A percentile compares a stretch with the other conserved stretches of the same genome.
These are phyloP conservation scores for Oscheius myriophilus DNA, from an alignment of 2,888 invertebrate species.

Conservation along the genomic window DNA sequence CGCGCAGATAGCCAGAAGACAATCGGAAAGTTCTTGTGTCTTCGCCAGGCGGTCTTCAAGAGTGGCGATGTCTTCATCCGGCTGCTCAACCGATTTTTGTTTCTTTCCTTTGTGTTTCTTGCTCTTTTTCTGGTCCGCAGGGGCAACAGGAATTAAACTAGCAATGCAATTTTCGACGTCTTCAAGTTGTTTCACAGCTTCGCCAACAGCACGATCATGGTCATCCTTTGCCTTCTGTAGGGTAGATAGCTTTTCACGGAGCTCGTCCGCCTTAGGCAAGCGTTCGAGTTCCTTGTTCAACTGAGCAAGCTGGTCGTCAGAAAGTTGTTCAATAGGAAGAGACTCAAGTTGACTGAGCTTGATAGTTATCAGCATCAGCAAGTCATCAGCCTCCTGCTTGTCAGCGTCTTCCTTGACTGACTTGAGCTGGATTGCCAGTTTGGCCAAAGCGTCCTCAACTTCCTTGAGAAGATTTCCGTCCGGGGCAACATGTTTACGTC, in stretches of 20 bases:
- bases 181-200: conserved; percentile 19
- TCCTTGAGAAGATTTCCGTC: conserved; percentile 30
- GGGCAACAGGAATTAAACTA: conserved; percentile 28
- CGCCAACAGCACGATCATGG: conserved; percentile 10
- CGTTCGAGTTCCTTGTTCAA: conserved; percentile 36
- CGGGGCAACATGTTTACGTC: conserved; percentile 41
- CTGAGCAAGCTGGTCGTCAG: conserved; percentile 20
- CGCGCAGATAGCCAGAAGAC: conserved; percentile 11
- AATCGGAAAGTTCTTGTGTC: conserved; percentile 13
- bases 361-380: conserved; percentile 37
- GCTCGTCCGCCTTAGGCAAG: conserved; percentile 40
- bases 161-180: conserved; percentile 36
- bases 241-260: conserved; percentile 36
- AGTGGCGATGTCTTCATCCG: conserved; percentile 9
- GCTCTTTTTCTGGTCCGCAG: conserved; percentile 30
- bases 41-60: conserved; percentile 20
- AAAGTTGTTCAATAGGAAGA: conserved; percentile 33
- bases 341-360: conserved; percentile 43
- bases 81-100: conserved; percentile 6
- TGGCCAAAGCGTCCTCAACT: conserved; percentile 34
- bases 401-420: conserved; percentile 40
- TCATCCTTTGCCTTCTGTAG: conserved; percentile 39
- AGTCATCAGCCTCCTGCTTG: conserved; percentile 42
- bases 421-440: conserved; percentile 39
- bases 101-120: conserved; percentile 29